Evolutionary conservation across 2,888 invertebrate genomes (phyloP).

Genomic region (Drosophila birchii): DNA sequence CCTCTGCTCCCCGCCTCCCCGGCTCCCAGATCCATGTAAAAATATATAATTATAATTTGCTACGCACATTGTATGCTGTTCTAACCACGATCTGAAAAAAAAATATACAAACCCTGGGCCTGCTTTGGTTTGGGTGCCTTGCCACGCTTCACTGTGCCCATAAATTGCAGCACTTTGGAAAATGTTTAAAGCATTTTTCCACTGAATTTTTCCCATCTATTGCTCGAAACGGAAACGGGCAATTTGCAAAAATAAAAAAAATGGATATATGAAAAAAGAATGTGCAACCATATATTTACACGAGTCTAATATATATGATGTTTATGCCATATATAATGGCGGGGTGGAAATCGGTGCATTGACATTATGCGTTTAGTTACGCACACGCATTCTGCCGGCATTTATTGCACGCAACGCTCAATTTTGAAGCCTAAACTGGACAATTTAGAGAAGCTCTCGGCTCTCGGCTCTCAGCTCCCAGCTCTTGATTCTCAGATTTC

Average conservation of each 20-base stretch:
- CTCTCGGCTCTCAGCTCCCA: background rate
- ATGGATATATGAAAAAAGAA: background rate
- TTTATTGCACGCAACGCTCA: constrained; percentile 71
- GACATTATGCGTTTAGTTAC: constrained; percentile 78
- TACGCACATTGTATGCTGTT: constrained; percentile 38
- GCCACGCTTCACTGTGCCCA: constrained; percentile 73
- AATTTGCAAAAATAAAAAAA: constrained; percentile 64
- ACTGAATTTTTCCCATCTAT: constrained; percentile 56
- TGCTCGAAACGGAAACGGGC: constrained; percentile 68
- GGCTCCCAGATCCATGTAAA: background rate
- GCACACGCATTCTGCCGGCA: constrained; percentile 60
- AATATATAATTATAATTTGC: constrained; percentile 34
- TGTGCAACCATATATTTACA: constrained; percentile 17
- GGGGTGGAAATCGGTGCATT: constrained; percentile 50
- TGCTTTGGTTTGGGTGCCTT: constrained; percentile 32
- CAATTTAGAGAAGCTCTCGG: constrained; percentile 57
- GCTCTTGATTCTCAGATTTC: constrained; percentile 5
- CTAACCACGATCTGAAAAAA: constrained; percentile 21
- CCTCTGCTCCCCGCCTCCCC: background rate
- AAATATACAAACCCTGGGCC: constrained; percentile 8
- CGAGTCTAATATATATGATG: constrained; percentile 11
- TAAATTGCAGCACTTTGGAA: constrained; percentile 71
- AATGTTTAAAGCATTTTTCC: constrained; percentile 63
- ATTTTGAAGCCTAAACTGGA: constrained; percentile 66
- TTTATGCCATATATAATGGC: constrained; percentile 29